Evolutionary conservation across 1,140 invertebrate species (phyloP).

Genomic region (Drosophila nebulosa): DNA sequence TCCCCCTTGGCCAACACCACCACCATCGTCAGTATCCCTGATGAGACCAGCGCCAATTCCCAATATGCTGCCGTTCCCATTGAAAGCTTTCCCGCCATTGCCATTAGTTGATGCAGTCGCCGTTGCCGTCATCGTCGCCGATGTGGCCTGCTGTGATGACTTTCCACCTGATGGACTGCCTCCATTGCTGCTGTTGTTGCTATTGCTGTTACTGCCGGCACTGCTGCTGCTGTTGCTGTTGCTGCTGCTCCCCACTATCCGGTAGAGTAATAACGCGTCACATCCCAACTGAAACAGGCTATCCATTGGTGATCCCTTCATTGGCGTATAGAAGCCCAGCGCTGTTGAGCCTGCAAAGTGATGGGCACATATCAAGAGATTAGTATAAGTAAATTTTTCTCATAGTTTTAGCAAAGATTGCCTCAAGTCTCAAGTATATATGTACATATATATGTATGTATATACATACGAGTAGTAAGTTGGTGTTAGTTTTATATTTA

Average conservation of each 20-base stretch:
- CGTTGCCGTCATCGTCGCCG: not conserved
- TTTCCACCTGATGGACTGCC: conserved; percentile 28
- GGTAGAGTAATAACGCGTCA: conserved; percentile 81
- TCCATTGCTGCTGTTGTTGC: conserved; percentile 49
- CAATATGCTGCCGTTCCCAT: conserved; percentile 52
- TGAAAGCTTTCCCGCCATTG: conserved; percentile 14
- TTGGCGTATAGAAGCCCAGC: conserved; percentile 85
- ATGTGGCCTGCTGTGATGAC: conserved; percentile 5
- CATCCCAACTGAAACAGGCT: conserved; percentile 85
- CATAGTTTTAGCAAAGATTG: not conserved
- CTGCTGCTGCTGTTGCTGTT: conserved; percentile 35
- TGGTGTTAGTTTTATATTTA: not conserved
- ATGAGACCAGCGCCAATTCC: conserved; percentile 56
- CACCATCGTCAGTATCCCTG: conserved; percentile 32
- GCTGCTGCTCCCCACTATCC: conserved; percentile 43
- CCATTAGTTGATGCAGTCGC: conserved; percentile 7
- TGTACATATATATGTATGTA: no score
- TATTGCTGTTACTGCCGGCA: conserved; percentile 41
- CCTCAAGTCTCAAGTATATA: not conserved
- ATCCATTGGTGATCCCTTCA: conserved; percentile 82
- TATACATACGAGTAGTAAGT: not conserved
- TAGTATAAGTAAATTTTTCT: not conserved
- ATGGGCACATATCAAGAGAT: not conserved
- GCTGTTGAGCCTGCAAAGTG: conserved; percentile 72
- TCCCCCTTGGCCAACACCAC: conserved; percentile 4